Evolutionary conservation across 2,888 invertebrate genomes (phyloP), one percentile per base, ranked within the genome.

Genomic region (Chelonus formosanus): DNA sequence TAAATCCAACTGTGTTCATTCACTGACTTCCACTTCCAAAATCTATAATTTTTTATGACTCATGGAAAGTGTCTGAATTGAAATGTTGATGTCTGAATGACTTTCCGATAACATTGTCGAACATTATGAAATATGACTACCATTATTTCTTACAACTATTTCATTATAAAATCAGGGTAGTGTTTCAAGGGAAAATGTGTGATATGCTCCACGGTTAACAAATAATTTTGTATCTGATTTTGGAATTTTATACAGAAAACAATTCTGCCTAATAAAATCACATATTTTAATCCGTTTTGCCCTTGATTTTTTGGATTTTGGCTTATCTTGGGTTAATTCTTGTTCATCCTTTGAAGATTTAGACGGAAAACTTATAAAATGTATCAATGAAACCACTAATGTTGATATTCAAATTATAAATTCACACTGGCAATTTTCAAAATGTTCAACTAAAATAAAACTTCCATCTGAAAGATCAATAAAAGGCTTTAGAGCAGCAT

Each of bases 271-370:
- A 67, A 52, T 55, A 61, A 59, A 2, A 68, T 70, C 47, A 72
- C 71, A 72, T 53, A 60, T 65, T 31, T 35, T 71, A 6, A 34
- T 68, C 10, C 71, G 72, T 60, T 62, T 72, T n/a, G 45, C 68
- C 5, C 52, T 57, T 20, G 55, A 48, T 52, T 67, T 71, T 4
- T n/a, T 58, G 31, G 44, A 52, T 4, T 63, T 72, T 47, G 70
- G 69, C 5, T 70, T 69, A 10, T 64, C 66, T n/a, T 72, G 71
- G 69, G 67, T 53, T 3, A 65, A 64, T 35, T 64, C 67, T 34
- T 71, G 72, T 55, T 73, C 67, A 44, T 59, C 62, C 32, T 73
- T 63, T 44, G 70, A 72, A 54, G 55, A 73, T 53, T 57, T 72
- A 4, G 69, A 71, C 67, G 70, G 67, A 4, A 36, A 62, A 48